Base-by-base conservation (phyloP, 2,888 invertebrate genomes). In the Cecidostiba fungosa region DNA sequence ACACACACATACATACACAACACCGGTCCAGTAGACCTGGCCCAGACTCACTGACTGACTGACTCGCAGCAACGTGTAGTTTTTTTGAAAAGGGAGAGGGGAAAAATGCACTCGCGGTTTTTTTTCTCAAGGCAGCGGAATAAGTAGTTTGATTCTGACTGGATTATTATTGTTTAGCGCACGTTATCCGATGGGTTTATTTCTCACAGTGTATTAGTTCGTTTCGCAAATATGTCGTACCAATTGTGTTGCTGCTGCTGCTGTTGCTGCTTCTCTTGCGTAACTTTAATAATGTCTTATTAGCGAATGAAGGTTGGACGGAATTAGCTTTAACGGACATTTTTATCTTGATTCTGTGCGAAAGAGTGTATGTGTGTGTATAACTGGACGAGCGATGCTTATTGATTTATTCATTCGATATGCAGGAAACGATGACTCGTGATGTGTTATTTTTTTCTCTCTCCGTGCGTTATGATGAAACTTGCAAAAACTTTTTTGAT, bases 201-300 rank as follows among this genome's bases (percentile, higher is more conserved):
- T 66, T 74, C 59, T 39, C 43, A 39, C 72, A 14, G 39, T 3
- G 14, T 43, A 12, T 72, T 0, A n/a, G n/a, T 74, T 78, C 36
- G 76, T 85, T 80, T 76, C 43, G 80, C 47, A 47, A 62, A 72
- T 70, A 80, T 23, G 32, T 19, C 76, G 39, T 26, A 39, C 54
- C 50, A 43, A 74, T 76, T 43, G 43, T 47, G n/a, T 23, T 59
- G 54, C 54, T 69, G 66, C 72, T 69, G 50, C 70, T 69, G 50
- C 70, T n/a, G n/a, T n/a, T 72, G 36, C 16, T 66, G 36, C 73
- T 32, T 19, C 66, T 50, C 77, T 85, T 85, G 74, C 69, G 78
- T 69, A 85, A 85, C 66, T 47, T 19, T 82, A 82, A 78, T 78
- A 79, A 78, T 69, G 81, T 82, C 82, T 85, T 82, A 82, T 78